phyloP scores from a whole-genome alignment of 2,113 vertebrate genomes.

The Pelodiscus sinensis region DNA sequence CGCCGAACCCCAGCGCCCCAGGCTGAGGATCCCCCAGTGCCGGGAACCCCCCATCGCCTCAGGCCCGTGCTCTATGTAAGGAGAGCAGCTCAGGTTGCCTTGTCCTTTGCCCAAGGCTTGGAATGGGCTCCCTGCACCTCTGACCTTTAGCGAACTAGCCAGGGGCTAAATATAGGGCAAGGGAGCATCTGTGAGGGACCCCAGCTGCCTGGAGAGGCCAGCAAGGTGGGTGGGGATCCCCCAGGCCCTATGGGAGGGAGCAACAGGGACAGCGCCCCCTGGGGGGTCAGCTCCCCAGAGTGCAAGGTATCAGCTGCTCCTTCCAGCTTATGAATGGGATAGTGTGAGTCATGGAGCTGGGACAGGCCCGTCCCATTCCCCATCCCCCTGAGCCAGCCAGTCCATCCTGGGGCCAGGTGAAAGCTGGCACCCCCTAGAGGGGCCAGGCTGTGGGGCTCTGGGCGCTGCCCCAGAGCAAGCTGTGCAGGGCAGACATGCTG shows the following conservation, averaged over 20 bases:
- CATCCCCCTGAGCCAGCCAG: not conserved
- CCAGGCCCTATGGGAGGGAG: constrained; percentile 79
- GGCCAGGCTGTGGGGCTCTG: constrained; percentile 74
- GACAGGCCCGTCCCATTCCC: not conserved
- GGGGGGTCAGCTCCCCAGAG: not conserved
- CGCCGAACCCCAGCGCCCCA: no score
- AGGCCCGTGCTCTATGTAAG: no score
- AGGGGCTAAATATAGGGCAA: no score
- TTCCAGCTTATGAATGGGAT: no score
- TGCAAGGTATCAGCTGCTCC: no score
- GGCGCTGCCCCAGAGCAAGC: constrained; percentile 64
- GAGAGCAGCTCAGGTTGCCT: not conserved
- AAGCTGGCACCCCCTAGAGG: constrained; percentile 75
- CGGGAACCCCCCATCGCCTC: no score
- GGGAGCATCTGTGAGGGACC: not conserved
- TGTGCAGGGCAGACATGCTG: constrained; percentile 70
- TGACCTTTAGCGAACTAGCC: not conserved
- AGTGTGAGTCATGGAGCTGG: no score
- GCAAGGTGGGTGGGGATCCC: constrained; percentile 91
- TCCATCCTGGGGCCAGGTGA: constrained; percentile 73
- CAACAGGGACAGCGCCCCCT: constrained; percentile 85
- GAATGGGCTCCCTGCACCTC: not conserved
- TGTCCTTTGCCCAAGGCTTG: not conserved
- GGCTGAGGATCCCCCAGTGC: no score
- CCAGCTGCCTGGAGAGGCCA: constrained; percentile 89